Evolutionary conservation across 2,113 vertebrate species (phyloP).

Genomic region (Typhlomys cinereus): DNA sequence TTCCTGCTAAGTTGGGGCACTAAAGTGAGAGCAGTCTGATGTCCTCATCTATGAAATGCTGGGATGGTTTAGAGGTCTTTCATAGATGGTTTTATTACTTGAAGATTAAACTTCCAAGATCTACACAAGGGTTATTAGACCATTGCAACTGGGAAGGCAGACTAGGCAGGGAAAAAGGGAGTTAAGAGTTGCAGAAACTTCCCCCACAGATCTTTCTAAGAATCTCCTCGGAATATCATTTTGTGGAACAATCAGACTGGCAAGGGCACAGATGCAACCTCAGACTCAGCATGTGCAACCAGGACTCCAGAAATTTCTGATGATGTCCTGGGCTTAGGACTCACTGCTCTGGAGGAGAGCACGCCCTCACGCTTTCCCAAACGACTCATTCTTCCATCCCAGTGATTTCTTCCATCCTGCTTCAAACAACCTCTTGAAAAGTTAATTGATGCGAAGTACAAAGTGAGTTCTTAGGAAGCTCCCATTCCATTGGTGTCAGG

Average conservation of each 20-base stretch:
- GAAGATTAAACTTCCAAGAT: too few species aligned
- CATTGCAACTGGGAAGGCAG: too few species aligned
- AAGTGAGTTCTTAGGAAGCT: not conserved
- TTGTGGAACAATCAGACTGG: not conserved
- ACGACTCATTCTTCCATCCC: not conserved
- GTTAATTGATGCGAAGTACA: not conserved
- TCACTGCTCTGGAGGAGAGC: not conserved
- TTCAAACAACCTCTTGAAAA: constrained; percentile 25
- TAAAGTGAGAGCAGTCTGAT: too few species aligned
- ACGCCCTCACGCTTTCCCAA: not conserved
- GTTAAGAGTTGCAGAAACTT: too few species aligned
- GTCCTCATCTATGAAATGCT: too few species aligned
- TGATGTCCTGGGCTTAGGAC: not conserved
- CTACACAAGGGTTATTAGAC: too few species aligned
- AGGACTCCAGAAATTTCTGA: not conserved
- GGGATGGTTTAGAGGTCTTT: too few species aligned
- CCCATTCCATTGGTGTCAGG: not conserved
- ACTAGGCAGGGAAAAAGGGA: too few species aligned
- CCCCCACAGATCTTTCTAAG: not conserved
- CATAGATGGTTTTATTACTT: too few species aligned
- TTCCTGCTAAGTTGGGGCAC: too few species aligned
- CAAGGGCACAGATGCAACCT: not conserved
- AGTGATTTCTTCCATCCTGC: constrained; percentile 6
- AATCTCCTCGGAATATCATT: not conserved
- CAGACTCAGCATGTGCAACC: not conserved